phyloP scores from a whole-genome alignment of 2,888 invertebrate species.

The Syritta pipiens region DNA sequence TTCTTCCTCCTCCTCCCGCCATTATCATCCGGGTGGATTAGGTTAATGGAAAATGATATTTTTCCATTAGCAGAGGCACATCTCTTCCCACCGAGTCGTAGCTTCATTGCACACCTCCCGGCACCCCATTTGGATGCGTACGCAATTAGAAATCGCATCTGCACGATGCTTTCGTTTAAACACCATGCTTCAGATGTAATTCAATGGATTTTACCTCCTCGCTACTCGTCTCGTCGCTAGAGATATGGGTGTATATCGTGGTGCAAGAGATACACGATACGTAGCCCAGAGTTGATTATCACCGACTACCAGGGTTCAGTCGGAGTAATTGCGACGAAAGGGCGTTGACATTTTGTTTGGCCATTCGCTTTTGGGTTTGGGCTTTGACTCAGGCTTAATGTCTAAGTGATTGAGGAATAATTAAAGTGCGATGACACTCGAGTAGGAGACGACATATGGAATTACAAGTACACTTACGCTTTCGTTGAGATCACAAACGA shows the following conservation, averaged over 20 bases:
- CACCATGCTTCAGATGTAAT: neutral
- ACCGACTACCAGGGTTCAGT: neutral
- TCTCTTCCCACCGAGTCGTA: too few relatives aligned
- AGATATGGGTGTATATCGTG: too few relatives aligned
- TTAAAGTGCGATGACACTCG: too few relatives aligned
- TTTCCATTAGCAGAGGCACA: conserved; percentile 22
- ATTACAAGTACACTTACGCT: too few relatives aligned
- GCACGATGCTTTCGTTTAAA: neutral
- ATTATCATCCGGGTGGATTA: conserved; percentile 41
- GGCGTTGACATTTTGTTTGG: conserved; percentile 10
- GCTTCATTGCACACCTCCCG: too few relatives aligned
- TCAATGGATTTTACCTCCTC: neutral
- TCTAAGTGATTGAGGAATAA: neutral
- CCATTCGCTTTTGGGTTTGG: neutral
- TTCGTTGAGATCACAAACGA: too few relatives aligned
- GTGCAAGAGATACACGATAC: too few relatives aligned
- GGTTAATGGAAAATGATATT: conserved; percentile 45
- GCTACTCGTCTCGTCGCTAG: too few relatives aligned
- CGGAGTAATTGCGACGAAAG: conserved; percentile 15
- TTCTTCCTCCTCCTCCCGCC: conserved; percentile 2
- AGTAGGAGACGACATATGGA: too few relatives aligned
- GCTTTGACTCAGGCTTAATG: neutral
- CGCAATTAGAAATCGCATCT: conserved; percentile 36
- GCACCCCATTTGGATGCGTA: neutral
- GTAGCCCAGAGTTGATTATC: conserved; percentile 18